phyloP scores from a whole-genome alignment of 30 jellyfish, hydroid and myxozoan genomes.

The Calvadosia cruxmelitensis region DNA sequence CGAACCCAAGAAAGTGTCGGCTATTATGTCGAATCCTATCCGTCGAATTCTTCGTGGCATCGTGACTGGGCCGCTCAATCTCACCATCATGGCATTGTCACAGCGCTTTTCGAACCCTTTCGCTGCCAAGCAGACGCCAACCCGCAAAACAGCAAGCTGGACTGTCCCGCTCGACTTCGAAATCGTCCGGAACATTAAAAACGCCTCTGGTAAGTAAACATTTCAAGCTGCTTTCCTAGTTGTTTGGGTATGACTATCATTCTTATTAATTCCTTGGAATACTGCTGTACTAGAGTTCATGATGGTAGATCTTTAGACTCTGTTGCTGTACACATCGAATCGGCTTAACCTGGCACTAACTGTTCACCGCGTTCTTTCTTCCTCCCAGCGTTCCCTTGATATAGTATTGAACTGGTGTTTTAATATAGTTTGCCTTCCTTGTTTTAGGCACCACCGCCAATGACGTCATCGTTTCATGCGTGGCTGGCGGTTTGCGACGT shows the following conservation, averaged over 20 bases:
- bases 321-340: too few relatives aligned
- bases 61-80: slow-evolving; percentile 86
- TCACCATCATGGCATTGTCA: slow-evolving; percentile 59
- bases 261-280: background rate
- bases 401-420: too few relatives aligned
- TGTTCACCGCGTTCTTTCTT: too few relatives aligned
- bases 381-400: too few relatives aligned
- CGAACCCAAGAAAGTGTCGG: slow-evolving; percentile 52
- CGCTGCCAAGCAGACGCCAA: slow-evolving; percentile 47
- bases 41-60: slow-evolving; percentile 53
- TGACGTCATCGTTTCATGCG: slow-evolving; percentile 82
- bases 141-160: slow-evolving; percentile 87
- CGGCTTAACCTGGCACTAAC: too few relatives aligned
- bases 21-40: slow-evolving; percentile 65
- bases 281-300: background rate
- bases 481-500: slow-evolving; percentile 85
- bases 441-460: slow-evolving; percentile 71
- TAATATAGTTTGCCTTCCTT: too few relatives aligned
- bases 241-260: background rate
- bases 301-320: too few relatives aligned
- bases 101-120: slow-evolving; percentile 71
- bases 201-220: slow-evolving; percentile 48
- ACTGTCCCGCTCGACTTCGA: slow-evolving; percentile 53
- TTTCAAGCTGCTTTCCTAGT: background rate
- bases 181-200: slow-evolving; percentile 34